Conservation (phyloP, 2,888 invertebrate genomes). For the Parnassius glacialis region DNA sequence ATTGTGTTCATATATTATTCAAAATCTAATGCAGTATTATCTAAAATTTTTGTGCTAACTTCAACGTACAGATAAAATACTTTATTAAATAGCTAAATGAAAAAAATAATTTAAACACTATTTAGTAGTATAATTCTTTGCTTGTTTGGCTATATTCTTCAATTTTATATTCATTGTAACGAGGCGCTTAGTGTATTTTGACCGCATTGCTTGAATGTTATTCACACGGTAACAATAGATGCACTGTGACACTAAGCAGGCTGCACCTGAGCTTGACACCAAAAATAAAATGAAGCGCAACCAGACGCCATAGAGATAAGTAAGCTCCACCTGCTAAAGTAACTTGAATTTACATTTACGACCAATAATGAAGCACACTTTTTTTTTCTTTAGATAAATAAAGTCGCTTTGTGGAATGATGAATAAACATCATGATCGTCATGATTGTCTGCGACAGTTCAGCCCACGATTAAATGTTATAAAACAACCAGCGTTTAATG, state of each 20-base stretch:
- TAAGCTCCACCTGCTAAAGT: conserved; percentile 32
- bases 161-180: neutral
- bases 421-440: neutral
- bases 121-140: too few relatives aligned
- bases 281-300: conserved; percentile 63
- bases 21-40: too few relatives aligned
- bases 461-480: neutral
- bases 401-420: neutral
- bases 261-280: conserved; percentile 49
- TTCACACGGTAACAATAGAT: conserved; percentile 44
- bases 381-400: neutral
- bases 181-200: conserved; percentile 19
- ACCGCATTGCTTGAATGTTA: conserved; percentile 42
- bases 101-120: too few relatives aligned
- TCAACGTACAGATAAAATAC: too few relatives aligned
- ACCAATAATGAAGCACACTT: neutral
- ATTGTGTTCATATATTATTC: too few relatives aligned
- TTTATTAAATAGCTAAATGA: too few relatives aligned
- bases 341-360: conserved; percentile 37
- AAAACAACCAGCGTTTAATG: conserved; percentile 3
- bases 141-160: too few relatives aligned
- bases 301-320: conserved; percentile 30
- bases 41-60: too few relatives aligned
- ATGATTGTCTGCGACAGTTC: neutral
- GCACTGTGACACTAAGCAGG: conserved; percentile 50